A percentile compares a stretch with the other conserved stretches of the same genome.
Evolutionary conservation across 1,140 invertebrate species (phyloP).

Genomic region (Dolichoris vasculosae): DNA sequence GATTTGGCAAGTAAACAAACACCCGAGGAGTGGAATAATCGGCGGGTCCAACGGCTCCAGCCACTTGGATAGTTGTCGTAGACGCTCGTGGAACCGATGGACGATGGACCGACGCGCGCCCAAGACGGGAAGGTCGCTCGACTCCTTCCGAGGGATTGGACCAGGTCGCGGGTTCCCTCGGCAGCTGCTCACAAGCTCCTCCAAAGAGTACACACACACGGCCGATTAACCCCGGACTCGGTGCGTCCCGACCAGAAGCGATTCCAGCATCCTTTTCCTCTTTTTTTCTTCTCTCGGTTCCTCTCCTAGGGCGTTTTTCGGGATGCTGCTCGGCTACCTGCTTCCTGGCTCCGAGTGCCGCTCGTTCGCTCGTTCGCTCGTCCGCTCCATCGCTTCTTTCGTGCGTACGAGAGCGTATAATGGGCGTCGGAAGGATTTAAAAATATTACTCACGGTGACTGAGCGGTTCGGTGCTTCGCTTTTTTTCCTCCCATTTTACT

Average conservation of each 20-base stretch:
- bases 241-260: not conserved
- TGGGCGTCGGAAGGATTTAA: slow-evolving; percentile 18
- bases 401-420: not conserved
- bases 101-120: not conserved
- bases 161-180: not conserved
- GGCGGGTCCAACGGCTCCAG: too few species aligned
- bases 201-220: not conserved
- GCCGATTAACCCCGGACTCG: not conserved
- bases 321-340: not conserved
- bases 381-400: not conserved
- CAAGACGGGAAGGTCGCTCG: too few species aligned
- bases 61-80: too few species aligned
- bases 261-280: not conserved
- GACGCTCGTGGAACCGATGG: too few species aligned
- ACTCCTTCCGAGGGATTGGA: too few species aligned
- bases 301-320: not conserved
- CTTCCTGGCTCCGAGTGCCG: not conserved
- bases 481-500: not conserved
- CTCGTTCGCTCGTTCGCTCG: not conserved
- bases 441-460: slow-evolving; percentile 8
- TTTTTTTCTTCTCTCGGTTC: not conserved
- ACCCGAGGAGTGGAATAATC: too few species aligned
- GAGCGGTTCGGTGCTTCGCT: not conserved
- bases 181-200: not conserved
- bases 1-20: too few species aligned